A percentile compares a stretch with the other conserved stretches of the same genome.
These are phyloP conservation scores for Phocides pigmalion DNA, from an alignment of 1,140 invertebrate genomes.

Conservation along the genomic window DNA sequence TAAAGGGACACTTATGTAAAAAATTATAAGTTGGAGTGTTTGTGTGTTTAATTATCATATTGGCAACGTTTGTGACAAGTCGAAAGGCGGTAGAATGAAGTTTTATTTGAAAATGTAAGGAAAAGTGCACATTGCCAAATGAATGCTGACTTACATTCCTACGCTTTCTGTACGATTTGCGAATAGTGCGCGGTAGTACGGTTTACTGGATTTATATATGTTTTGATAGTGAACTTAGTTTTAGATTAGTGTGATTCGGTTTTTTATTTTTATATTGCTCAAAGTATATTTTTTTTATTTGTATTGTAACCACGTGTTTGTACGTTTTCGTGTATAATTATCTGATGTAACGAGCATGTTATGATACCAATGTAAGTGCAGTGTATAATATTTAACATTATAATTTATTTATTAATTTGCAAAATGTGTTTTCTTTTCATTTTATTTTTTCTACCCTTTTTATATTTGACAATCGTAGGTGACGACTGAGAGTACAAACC, in stretches of 20 bases:
- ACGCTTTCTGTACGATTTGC: constrained; percentile 42
- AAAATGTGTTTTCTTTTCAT: constrained; percentile 51
- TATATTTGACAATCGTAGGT: no score
- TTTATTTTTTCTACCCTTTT: no score
- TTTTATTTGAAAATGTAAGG: constrained; percentile 2
- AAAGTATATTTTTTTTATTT: constrained; percentile 72
- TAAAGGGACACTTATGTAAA: not conserved
- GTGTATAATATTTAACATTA: constrained; percentile 81
- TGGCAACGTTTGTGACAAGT: constrained; percentile 1
- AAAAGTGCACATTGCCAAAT: constrained; percentile 53
- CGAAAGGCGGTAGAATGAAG: not conserved
- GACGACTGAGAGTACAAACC: no score
- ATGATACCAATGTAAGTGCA: constrained; percentile 76
- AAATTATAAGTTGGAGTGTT: constrained; percentile 1
- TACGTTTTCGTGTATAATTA: constrained; percentile 72
- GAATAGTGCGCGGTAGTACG: constrained; percentile 19
- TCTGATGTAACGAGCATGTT: constrained; percentile 72
- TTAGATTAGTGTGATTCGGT: constrained; percentile 68
- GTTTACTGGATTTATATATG: constrained; percentile 30
- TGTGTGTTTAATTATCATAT: constrained; percentile 1
- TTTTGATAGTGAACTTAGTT: constrained; percentile 46
- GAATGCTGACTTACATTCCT: constrained; percentile 67
- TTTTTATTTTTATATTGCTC: constrained; percentile 82
- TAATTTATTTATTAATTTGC: constrained; percentile 84
- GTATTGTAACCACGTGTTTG: constrained; percentile 73